Percentiles rank a stretch among this genome's conserved stretches.
Evolutionary conservation across 2,797 vertebrate species (phyloP).

Genomic region (Chaetophractus vellerosus): DNA sequence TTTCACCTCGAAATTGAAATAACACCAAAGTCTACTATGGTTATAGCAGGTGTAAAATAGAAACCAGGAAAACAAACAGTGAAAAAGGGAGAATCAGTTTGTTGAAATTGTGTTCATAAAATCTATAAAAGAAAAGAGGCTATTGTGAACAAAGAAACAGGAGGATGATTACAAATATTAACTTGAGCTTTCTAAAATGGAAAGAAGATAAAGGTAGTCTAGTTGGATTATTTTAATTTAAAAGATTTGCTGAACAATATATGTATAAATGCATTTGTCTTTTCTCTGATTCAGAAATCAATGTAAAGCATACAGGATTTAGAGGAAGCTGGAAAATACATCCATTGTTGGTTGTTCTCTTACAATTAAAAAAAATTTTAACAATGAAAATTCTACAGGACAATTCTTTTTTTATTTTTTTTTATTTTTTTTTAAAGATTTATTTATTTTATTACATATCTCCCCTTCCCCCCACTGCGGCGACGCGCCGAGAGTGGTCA

Average conservation of each 20-base stretch:
- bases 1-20: conserved; percentile 78
- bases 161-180: background rate
- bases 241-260: background rate
- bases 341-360: background rate
- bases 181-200: background rate
- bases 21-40: background rate
- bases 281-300: background rate
- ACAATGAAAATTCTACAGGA: background rate
- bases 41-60: background rate
- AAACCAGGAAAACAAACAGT: conserved; percentile 40
- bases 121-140: background rate
- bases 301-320: background rate
- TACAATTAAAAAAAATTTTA: background rate
- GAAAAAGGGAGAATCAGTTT: background rate
- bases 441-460: no score
- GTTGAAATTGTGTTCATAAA: background rate
- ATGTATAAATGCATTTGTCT: background rate
- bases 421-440: no score
- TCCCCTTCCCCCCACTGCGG: no score
- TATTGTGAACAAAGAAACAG: background rate
- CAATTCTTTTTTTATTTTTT: no score
- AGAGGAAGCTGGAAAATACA: background rate
- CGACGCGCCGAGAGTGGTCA: no score
- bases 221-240: background rate
- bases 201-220: background rate